Percentiles rank a stretch among this genome's conserved stretches.
phyloP scores from a whole-genome alignment of 2,888 invertebrate species.

The Antitype chi region DNA sequence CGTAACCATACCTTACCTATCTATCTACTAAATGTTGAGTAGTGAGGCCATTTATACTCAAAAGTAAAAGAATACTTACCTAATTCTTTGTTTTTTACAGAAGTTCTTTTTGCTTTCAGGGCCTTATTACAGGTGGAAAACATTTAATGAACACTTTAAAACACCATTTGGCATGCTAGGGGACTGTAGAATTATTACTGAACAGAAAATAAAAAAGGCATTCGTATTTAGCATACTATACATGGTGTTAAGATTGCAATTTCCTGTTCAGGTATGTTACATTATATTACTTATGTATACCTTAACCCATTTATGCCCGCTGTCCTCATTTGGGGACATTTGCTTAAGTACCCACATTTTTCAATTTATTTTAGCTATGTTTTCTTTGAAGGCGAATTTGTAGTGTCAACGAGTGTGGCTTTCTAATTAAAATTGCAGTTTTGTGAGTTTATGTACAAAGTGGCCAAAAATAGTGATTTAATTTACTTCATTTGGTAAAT shows the following conservation, averaged over 20 bases:
- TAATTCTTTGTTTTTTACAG: constrained; percentile 14
- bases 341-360: too few relatives aligned
- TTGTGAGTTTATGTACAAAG: too few relatives aligned
- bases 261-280: constrained; percentile 87
- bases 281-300: background rate
- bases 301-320: too few relatives aligned
- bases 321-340: too few relatives aligned
- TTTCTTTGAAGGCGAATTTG: too few relatives aligned
- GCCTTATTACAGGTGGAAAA: constrained; percentile 96
- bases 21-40: background rate
- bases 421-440: too few relatives aligned
- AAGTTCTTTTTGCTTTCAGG: constrained; percentile 89
- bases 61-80: background rate
- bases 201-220: constrained; percentile 91
- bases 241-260: constrained; percentile 89
- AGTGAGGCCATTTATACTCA: background rate
- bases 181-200: constrained; percentile 90
- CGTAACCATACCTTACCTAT: background rate
- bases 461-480: too few relatives aligned
- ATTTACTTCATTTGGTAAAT: too few relatives aligned
- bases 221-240: constrained; percentile 90
- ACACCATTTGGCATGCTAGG: constrained; percentile 89
- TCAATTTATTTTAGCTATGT: too few relatives aligned
- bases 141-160: constrained; percentile 93
- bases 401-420: too few relatives aligned